phyloP scores from a whole-genome alignment of 2,888 invertebrate species.

The Nomada goodeniana region DNA sequence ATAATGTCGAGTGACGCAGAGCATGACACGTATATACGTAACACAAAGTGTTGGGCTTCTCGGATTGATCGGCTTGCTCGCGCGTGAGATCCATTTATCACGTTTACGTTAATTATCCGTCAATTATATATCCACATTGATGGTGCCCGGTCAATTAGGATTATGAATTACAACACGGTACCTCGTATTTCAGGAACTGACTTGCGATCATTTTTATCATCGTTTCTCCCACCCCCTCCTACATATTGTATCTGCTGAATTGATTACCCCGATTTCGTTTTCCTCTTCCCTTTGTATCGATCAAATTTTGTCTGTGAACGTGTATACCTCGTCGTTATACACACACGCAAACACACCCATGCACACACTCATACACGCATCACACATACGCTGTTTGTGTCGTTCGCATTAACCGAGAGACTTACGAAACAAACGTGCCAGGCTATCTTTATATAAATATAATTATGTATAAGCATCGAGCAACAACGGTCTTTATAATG shows the following conservation, averaged over 20 bases:
- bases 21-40: not conserved
- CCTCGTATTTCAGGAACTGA: slow-evolving; percentile 62
- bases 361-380: not conserved
- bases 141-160: slow-evolving; percentile 21
- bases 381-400: slow-evolving; percentile 15
- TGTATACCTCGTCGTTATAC: slow-evolving; percentile 19
- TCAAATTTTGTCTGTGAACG: not conserved
- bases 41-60: slow-evolving; percentile 3
- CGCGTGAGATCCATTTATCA: not conserved
- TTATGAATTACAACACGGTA: not conserved
- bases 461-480: slow-evolving; percentile 65
- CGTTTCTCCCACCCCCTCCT: not conserved
- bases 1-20: slow-evolving; percentile 21
- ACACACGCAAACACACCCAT: slow-evolving; percentile 14
- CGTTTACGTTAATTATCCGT: slow-evolving; percentile 19
- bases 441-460: slow-evolving; percentile 63
- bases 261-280: not conserved
- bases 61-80: slow-evolving; percentile 25
- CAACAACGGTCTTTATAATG: slow-evolving; percentile 68
- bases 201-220: slow-evolving; percentile 56
- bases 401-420: slow-evolving; percentile 31
- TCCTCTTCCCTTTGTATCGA: not conserved
- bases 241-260: not conserved
- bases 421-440: slow-evolving; percentile 59
- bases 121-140: slow-evolving; percentile 8